Conservation (phyloP, 2,113 vertebrate species). For the Anolis carolinensis region DNA sequence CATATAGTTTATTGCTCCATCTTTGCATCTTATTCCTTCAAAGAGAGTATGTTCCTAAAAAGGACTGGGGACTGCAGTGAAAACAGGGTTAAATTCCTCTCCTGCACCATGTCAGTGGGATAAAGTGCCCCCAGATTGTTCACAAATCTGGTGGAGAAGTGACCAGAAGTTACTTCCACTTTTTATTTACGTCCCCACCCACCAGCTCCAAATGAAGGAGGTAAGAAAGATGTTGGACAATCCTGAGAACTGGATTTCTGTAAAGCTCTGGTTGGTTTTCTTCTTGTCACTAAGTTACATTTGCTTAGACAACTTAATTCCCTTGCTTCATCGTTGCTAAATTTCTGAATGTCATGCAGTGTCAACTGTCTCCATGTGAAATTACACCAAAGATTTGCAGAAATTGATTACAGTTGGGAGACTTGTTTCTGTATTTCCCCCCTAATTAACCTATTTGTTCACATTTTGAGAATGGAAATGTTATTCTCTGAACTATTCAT, state of each 20-base stretch:
- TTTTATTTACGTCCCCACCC: too few species aligned
- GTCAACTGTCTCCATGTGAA: background rate
- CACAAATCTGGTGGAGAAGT: too few species aligned
- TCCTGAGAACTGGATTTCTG: too few species aligned
- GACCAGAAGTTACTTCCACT: too few species aligned
- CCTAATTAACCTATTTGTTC: slow-evolving; percentile 17
- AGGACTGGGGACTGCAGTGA: too few species aligned
- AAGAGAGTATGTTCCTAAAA: background rate
- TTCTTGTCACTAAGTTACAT: background rate
- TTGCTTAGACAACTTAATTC: background rate
- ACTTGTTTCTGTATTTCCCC: background rate
- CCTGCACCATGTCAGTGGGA: too few species aligned
- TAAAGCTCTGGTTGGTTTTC: background rate
- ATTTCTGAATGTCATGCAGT: background rate
- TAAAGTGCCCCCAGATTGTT: too few species aligned
- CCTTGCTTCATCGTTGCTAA: background rate
- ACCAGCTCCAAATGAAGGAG: background rate
- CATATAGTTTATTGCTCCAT: background rate
- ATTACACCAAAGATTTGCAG: background rate
- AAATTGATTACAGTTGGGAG: background rate
- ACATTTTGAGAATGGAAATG: slow-evolving; percentile 48
- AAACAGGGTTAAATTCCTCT: too few species aligned
- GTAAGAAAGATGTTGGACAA: background rate
- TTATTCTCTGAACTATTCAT: slow-evolving; percentile 45
- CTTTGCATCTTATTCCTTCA: background rate